Conservation (phyloP, 1,140 invertebrate genomes). For the Microplitis demolitor region DNA sequence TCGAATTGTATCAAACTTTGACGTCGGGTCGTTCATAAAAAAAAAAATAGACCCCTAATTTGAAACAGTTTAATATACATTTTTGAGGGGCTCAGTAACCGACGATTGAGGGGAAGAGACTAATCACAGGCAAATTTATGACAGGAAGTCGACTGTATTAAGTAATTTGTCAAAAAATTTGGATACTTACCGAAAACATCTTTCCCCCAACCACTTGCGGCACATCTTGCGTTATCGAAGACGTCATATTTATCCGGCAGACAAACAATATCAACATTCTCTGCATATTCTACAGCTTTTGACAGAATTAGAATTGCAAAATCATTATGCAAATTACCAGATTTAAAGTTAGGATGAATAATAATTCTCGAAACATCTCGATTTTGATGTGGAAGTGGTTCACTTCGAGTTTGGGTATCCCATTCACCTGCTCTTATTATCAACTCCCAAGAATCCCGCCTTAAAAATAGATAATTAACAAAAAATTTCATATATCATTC, state of each 20-base stretch:
- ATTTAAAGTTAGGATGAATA: slow-evolving; percentile 60
- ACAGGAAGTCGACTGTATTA: too few relatives aligned
- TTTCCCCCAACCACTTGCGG: slow-evolving; percentile 85
- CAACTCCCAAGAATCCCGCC: slow-evolving; percentile 36
- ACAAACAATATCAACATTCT: slow-evolving; percentile 76
- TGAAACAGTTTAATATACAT: too few relatives aligned
- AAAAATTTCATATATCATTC: too few relatives aligned
- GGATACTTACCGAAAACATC: slow-evolving; percentile 69
- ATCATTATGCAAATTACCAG: slow-evolving; percentile 70
- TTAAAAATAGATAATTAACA: slow-evolving; percentile 21
- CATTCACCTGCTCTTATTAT: slow-evolving; percentile 76
- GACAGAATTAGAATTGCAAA: slow-evolving; percentile 68
- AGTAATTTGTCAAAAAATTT: too few relatives aligned
- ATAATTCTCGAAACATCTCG: slow-evolving; percentile 65
- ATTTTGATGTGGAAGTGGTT: slow-evolving; percentile 76
- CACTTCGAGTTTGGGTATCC: slow-evolving; percentile 78
- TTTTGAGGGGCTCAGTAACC: too few relatives aligned
- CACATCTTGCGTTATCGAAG: slow-evolving; percentile 66
- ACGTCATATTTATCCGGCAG: slow-evolving; percentile 62
- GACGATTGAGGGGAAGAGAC: too few relatives aligned
- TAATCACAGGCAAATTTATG: too few relatives aligned
- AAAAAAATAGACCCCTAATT: too few relatives aligned
- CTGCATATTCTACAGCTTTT: slow-evolving; percentile 62
- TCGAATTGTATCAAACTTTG: too few relatives aligned
- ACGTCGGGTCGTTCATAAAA: too few relatives aligned